These are phyloP conservation scores for Chionodraco myersi DNA, from an alignment of 2,113 vertebrate species.

Conservation along the genomic window DNA sequence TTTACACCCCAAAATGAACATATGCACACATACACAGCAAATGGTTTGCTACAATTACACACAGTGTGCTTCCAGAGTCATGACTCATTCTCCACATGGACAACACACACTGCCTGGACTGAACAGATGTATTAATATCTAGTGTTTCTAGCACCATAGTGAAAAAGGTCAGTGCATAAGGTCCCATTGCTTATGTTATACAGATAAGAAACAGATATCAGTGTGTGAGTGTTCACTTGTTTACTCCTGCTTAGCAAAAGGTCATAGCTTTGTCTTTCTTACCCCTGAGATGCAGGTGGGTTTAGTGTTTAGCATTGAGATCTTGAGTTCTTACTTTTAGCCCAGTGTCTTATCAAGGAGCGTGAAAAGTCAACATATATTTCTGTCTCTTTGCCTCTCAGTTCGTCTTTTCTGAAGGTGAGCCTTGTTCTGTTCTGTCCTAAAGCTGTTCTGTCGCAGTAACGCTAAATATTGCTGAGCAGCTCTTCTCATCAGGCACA, in stretches of 20 bases:
- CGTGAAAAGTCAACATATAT: conserved; percentile 46
- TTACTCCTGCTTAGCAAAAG: not conserved
- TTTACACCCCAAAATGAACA: conserved; percentile 5
- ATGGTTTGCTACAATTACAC: conserved; percentile 2
- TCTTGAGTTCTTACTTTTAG: not conserved
- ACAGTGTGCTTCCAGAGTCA: conserved; percentile 1
- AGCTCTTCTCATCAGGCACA: conserved; percentile 75
- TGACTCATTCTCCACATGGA: conserved; percentile 4
- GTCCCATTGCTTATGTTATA: not conserved
- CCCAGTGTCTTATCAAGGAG: conserved; percentile 38
- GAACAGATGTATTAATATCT: not conserved
- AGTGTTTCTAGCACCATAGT: not conserved
- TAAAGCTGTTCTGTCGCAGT: conserved; percentile 78
- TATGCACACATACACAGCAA: conserved; percentile 13
- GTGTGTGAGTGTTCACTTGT: not conserved
- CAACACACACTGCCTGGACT: not conserved
- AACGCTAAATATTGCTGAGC: conserved; percentile 82
- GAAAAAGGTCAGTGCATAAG: not conserved
- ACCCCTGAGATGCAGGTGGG: not conserved
- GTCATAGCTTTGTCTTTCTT: not conserved
- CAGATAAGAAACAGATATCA: not conserved
- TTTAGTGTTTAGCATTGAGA: not conserved
- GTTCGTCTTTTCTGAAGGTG: conserved; percentile 72
- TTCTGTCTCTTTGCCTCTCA: conserved; percentile 44
- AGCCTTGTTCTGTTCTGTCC: conserved; percentile 74